Conservation (phyloP, 2,797 vertebrate species). For the Chromis chromis region DNA sequence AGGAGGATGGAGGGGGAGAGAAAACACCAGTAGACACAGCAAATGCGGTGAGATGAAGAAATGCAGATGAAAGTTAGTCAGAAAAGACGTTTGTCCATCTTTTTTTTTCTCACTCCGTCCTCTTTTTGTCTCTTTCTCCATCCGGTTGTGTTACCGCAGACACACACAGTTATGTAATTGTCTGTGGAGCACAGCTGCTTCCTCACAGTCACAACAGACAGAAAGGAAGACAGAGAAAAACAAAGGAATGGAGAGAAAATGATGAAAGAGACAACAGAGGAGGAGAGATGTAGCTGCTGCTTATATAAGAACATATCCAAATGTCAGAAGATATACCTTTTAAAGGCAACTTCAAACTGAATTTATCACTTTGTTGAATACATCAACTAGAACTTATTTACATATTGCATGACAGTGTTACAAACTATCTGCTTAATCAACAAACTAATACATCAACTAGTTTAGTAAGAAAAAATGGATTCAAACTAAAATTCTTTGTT, state of each 20-base stretch:
- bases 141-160: not conserved
- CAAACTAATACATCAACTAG: not conserved
- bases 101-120: not conserved
- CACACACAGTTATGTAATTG: constrained; percentile 76
- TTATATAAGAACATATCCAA: constrained; percentile 23
- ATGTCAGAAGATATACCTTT: not conserved
- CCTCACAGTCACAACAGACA: constrained; percentile 60
- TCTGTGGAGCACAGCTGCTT: constrained; percentile 77
- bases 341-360: not conserved
- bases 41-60: constrained; percentile 15
- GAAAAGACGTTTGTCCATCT: constrained; percentile 9
- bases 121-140: constrained; percentile 9
- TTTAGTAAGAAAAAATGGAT: not conserved
- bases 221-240: constrained; percentile 38
- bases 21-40: constrained; percentile 52
- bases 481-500: too few relatives aligned
- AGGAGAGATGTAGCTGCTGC: not conserved
- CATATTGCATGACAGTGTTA: not conserved
- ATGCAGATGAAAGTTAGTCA: constrained; percentile 43
- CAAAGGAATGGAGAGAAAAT: constrained; percentile 46
- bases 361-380: not conserved
- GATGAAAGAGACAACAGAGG: constrained; percentile 20
- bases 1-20: constrained; percentile 17
- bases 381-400: not conserved
- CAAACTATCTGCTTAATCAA: not conserved